Conservation (phyloP, 1,140 invertebrate genomes). For the Arion vulgaris region DNA sequence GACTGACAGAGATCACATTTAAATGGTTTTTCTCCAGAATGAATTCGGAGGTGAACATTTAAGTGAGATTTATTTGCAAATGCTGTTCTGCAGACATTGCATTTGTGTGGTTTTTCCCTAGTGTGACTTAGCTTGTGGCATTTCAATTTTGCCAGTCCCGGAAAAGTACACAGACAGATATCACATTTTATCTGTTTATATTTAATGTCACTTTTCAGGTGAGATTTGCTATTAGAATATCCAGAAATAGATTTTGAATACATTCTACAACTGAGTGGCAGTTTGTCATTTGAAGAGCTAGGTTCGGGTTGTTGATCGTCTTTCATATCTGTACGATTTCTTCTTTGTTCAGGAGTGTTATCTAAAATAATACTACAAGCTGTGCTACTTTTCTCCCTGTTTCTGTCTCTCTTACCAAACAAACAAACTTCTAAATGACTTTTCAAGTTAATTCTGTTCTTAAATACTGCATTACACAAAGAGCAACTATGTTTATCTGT, state of each 20-base stretch:
- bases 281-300: neutral
- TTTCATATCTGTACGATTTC: neutral
- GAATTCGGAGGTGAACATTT: neutral
- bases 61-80: constrained; percentile 19
- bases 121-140: constrained; percentile 1
- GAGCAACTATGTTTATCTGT: neutral
- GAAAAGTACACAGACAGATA: constrained; percentile 76
- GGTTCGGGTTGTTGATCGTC: neutral
- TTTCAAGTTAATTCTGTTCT: neutral
- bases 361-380: neutral
- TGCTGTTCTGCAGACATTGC: constrained; percentile 30
- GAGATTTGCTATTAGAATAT: neutral
- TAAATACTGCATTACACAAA: neutral
- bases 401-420: neutral
- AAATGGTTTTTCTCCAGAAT: constrained; percentile 22
- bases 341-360: neutral
- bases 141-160: neutral
- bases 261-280: neutral
- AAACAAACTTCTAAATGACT: neutral
- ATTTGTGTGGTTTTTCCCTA: constrained; percentile 28
- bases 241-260: neutral
- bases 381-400: too few species aligned
- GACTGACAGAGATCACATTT: constrained; percentile 11
- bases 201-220: neutral
- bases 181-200: constrained; percentile 58